Evolutionary conservation across 2,113 vertebrate genomes (phyloP).

Genomic region (Nothoprocta pentlandii): DNA sequence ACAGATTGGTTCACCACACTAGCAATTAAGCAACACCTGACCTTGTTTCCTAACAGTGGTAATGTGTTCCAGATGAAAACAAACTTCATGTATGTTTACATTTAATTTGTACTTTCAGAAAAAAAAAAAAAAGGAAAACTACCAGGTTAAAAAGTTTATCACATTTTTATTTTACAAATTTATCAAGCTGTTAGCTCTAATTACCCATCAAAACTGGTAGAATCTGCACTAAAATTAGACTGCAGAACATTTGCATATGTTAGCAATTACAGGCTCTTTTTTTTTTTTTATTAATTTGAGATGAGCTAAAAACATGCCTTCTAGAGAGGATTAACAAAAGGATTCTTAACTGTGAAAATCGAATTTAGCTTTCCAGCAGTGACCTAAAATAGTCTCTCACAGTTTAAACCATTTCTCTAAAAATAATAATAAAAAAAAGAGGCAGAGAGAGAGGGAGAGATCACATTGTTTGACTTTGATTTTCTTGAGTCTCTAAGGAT

Average conservation of each 20-base stretch:
- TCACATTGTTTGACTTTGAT: conserved; percentile 36
- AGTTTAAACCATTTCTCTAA: conserved; percentile 24
- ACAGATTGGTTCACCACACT: background rate
- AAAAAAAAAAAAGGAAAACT: background rate
- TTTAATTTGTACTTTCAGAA: background rate
- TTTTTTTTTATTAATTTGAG: background rate
- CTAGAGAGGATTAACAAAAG: background rate
- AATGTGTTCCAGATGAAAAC: background rate
- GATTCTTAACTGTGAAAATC: background rate
- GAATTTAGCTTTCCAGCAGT: conserved; percentile 30
- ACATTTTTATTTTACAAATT: background rate
- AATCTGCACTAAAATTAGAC: background rate
- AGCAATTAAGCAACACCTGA: background rate
- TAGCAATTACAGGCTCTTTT: background rate
- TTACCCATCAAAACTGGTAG: background rate
- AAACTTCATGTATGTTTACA: background rate
- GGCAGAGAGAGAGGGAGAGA: background rate
- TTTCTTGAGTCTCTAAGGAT: background rate
- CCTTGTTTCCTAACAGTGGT: background rate
- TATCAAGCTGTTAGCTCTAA: background rate
- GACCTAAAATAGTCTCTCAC: conserved; percentile 24
- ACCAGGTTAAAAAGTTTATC: background rate
- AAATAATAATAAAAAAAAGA: background rate
- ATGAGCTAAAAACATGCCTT: conserved; percentile 3
- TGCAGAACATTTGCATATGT: conserved; percentile 14